Evolutionary conservation across 2,113 vertebrate species (phyloP), one percentile per base, ranked within the genome.

Genomic region (Ochotona curzoniae): DNA sequence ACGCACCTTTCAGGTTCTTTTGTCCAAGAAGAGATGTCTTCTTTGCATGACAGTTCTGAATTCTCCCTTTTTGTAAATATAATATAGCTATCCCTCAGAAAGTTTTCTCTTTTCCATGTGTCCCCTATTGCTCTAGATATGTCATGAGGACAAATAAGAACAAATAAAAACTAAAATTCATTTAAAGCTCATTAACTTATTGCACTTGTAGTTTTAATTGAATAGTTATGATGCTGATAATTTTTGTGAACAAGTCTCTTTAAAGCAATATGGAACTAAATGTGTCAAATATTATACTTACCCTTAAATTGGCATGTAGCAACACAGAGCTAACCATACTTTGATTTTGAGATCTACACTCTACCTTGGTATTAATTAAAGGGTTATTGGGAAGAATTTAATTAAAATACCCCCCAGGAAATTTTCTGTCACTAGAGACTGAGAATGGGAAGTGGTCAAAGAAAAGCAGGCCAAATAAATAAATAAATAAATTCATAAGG

Each of bases 41-140:
- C 15, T 70, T 4, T 8, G 2, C 0, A 28, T 15, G 15, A 7
- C 60, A 1, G 12, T 6, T 23, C 10, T 21, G 23, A 3, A 13
- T 87, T 10, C 6, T 82, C 35, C 89, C 61, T 32, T n/a, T n/a
- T 49, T 64, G 63, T 54, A 61, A 30, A 14, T 17, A 28, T 49
- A n/a, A 85, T 69, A 12, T n/a, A 57, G 12, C 54, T 69, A 47
- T 4, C 18, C 47, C 85, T 57, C 12, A 60, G 30, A 51, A 89
- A 54, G 49, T 73, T 57, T 47, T 64, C 13, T 54, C 17, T 30
- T 85, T 95, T 67, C 17, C 11, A 8, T 66, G 23, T 89, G 12
- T 81, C 17, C 66, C 35, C 23, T 28, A 64, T 54, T 54, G n/a
- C 26, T 87, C 21, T 79, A 28, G 0, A 71, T 93, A 47, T 67